These are phyloP conservation scores for Drosophila biarmipes DNA, from an alignment of 1,140 invertebrate genomes.

Conservation along the genomic window DNA sequence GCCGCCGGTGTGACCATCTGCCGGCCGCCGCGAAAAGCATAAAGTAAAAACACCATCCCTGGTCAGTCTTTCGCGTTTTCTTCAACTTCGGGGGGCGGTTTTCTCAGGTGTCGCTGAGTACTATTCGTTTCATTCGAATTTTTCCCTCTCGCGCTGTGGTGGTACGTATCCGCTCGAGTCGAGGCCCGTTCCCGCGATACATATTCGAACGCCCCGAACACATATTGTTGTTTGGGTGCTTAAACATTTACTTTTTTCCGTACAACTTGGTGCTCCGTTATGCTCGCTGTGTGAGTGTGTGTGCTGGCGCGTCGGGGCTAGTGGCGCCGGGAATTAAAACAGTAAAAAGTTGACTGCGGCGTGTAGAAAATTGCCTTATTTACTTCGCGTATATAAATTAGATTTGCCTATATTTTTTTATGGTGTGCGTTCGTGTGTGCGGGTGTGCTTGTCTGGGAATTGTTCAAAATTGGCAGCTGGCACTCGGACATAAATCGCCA, in stretches of 20 bases:
- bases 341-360: conserved; percentile 21
- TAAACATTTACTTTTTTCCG: conserved; percentile 3
- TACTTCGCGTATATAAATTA: conserved; percentile 20
- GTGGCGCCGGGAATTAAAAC: conserved; percentile 28
- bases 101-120: too few relatives aligned
- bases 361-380: conserved; percentile 35
- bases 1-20: not conserved
- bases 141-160: too few relatives aligned
- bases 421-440: conserved; percentile 24
- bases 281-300: not conserved
- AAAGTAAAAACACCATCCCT: too few relatives aligned
- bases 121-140: too few relatives aligned
- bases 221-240: not conserved
- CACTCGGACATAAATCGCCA: conserved; percentile 25
- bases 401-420: conserved; percentile 24
- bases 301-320: conserved; percentile 13
- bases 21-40: too few relatives aligned
- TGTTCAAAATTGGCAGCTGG: conserved; percentile 43
- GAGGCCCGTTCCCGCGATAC: not conserved
- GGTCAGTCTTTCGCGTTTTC: too few relatives aligned
- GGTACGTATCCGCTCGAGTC: too few relatives aligned
- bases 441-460: conserved; percentile 23
- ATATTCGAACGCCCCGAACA: conserved; percentile 7
- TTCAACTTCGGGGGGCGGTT: too few relatives aligned
- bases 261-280: conserved; percentile 4